Base-by-base conservation (phyloP, 1,140 invertebrate species). In the Drosophila tsacasi region DNA sequence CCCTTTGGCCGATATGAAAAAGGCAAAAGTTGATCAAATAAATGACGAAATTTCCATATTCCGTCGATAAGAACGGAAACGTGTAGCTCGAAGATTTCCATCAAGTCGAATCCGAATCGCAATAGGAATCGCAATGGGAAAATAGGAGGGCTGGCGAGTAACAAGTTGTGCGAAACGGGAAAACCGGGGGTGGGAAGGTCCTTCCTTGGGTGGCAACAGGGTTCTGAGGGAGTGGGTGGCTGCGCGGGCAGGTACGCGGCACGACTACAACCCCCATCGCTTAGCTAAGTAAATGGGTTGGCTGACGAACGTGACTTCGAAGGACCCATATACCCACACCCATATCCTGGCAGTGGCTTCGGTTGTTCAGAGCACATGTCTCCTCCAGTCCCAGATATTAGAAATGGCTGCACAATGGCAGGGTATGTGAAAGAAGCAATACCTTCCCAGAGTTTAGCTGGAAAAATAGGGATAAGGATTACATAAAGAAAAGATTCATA, bases 271-370 rank as follows among this genome's bases (percentile, higher is more conserved):
- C 85, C 85, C 85, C 63, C 82, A 74, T 90, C 82, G 86, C 82
- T 90, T 91, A 91, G 82, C 86, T 85, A 90, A 90, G 81, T 91
- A 90, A 90, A 90, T 90, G 85, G 85, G 85, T 90, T 90, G 85
- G 82, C 72, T 67, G 61, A 40, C 62, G 85, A 85, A 90, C 85
- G 85, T 90, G 85, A 90, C 85, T 90, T 47, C 32, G 72, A 62
- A 63, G 42, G 23, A n/a, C 21, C 21, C 32, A 23, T 6, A 54
- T 12, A 15, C n/a, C 5, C 58, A 21, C 9, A 19, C 19, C 12
- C 64, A n/a, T 32, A 5, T 32, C 27, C 37, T n/a, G 27, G 27
- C 27, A 30, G 13, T 52, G 47, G 50, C 44, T 66, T 79, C 60
- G 65, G 74, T 73, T 84, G 52, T 67, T 61, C 35, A 13, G 30